Evolutionary conservation across 2,797 vertebrate species (phyloP).

Genomic region (Scomberomorus guttatus): DNA sequence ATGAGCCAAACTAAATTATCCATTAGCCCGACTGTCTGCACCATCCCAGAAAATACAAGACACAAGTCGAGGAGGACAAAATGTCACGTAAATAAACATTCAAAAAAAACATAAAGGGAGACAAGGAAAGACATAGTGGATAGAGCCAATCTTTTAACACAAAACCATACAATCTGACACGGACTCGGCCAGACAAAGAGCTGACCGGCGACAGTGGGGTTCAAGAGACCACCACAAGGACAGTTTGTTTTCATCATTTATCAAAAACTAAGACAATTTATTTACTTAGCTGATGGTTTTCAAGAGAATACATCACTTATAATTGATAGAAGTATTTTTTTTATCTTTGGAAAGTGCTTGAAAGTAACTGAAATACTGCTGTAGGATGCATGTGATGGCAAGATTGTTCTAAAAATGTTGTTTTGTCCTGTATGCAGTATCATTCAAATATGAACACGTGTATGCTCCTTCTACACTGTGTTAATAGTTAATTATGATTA

Average conservation of each 20-base stretch:
- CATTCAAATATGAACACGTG: neutral
- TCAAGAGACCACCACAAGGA: slow-evolving; percentile 65
- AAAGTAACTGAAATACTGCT: neutral
- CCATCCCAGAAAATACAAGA: slow-evolving; percentile 32
- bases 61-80: slow-evolving; percentile 26
- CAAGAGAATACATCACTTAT: neutral
- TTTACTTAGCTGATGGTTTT: slow-evolving; percentile 5
- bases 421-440: neutral
- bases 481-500: neutral
- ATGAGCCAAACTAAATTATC: slow-evolving; percentile 48
- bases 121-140: slow-evolving; percentile 39
- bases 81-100: slow-evolving; percentile 32
- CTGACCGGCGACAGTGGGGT: slow-evolving; percentile 52
- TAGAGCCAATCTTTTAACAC: slow-evolving; percentile 36
- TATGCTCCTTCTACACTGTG: neutral
- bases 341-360: slow-evolving; percentile 24
- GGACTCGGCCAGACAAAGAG: slow-evolving; percentile 23
- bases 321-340: neutral
- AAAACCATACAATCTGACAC: slow-evolving; percentile 44
- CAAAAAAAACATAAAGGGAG: slow-evolving; percentile 20
- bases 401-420: neutral
- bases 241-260: slow-evolving; percentile 75
- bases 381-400: neutral
- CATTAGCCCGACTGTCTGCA: slow-evolving; percentile 40
- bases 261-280: slow-evolving; percentile 53